Evolutionary conservation across 2,797 vertebrate species (phyloP).

Genomic region (Chromis chromis): DNA sequence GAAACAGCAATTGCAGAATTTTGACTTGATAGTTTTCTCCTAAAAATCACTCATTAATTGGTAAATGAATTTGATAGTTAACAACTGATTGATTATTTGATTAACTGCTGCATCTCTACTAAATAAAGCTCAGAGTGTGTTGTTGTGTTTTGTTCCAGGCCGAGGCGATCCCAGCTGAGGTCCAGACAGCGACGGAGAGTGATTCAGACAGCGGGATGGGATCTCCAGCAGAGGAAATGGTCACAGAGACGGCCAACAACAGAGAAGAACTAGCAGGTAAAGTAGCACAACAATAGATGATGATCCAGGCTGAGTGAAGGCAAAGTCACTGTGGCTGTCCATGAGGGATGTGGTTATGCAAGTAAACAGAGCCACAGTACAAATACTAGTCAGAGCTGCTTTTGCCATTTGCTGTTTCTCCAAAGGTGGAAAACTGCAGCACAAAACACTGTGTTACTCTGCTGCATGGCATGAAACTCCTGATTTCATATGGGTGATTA

Average conservation of each 20-base stretch:
- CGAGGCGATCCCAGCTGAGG: conserved; percentile 59
- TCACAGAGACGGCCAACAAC: conserved; percentile 12
- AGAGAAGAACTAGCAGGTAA: conserved; percentile 73
- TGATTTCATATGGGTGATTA: neutral
- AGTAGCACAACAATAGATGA: conserved; percentile 13
- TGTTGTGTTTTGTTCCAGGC: conserved; percentile 51
- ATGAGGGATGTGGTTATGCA: neutral
- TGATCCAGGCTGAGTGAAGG: neutral
- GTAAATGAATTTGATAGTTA: no score
- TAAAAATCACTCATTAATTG: no score
- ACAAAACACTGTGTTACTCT: no score
- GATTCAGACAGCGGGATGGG: conserved; percentile 87
- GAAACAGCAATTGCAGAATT: no score
- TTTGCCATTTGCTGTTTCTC: no score
- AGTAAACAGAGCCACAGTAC: no score
- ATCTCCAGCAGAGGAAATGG: conserved; percentile 77
- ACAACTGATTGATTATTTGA: no score
- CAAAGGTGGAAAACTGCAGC: no score
- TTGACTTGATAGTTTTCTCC: no score
- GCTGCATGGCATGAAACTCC: neutral
- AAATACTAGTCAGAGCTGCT: no score
- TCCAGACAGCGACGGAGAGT: conserved; percentile 62
- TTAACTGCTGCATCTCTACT: neutral
- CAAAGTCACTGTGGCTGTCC: conserved; percentile 4
- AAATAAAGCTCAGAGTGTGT: neutral